Percentiles rank a stretch among this genome's conserved stretches.
phyloP scores from a whole-genome alignment of 2,797 vertebrate species.

The Aldrovandia affinis region DNA sequence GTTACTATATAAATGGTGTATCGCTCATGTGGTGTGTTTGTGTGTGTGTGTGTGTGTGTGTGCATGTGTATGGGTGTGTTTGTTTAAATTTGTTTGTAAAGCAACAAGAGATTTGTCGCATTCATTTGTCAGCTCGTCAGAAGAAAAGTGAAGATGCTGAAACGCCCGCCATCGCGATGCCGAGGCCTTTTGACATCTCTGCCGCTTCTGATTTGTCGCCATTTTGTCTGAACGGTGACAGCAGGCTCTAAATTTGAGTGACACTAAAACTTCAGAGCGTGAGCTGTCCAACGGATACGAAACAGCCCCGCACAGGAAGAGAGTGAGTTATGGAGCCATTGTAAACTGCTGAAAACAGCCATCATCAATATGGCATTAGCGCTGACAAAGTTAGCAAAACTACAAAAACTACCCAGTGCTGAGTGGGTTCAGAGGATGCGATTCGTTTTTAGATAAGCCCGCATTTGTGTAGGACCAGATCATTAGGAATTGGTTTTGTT shows the following conservation, averaged over 20 bases:
- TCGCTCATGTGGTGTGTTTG: not conserved
- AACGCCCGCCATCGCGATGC: not conserved
- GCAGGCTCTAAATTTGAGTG: not conserved
- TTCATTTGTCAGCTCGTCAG: not conserved
- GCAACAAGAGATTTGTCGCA: not conserved
- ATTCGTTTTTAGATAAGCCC: not conserved
- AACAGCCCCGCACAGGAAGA: not conserved
- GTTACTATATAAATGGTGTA: not conserved
- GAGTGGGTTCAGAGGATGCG: not conserved
- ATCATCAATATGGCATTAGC: constrained; percentile 19
- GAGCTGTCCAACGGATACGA: not conserved
- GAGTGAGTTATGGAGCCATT: not conserved
- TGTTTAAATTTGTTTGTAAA: constrained; percentile 5
- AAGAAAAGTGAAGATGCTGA: not conserved
- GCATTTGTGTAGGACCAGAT: not conserved
- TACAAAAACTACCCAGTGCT: constrained; percentile 4
- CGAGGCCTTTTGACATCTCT: not conserved
- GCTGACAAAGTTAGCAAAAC: not conserved
- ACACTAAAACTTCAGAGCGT: not conserved
- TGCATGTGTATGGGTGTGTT: not conserved
- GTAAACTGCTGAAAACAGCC: not conserved
- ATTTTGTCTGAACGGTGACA: not conserved
- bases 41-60: not conserved
- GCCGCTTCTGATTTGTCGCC: too few species aligned
- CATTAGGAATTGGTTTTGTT: not conserved